A percentile compares a stretch with the other conserved stretches of the same genome.
Evolutionary conservation across 2,797 vertebrate genomes (phyloP).

Genomic region (Anisognathus igniventris): DNA sequence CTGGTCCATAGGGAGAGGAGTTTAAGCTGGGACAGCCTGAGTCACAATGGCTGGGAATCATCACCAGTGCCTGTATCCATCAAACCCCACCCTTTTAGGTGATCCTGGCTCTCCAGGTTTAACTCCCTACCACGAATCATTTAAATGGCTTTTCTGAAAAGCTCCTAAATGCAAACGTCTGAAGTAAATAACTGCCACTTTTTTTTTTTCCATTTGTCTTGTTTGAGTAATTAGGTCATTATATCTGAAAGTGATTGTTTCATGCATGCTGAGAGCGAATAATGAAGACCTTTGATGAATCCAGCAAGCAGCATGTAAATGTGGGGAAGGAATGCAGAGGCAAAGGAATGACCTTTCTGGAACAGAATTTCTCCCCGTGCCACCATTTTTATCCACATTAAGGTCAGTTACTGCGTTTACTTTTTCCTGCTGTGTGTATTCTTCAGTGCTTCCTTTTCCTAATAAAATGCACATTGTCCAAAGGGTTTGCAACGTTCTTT

Average conservation of each 20-base stretch:
- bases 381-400: neutral
- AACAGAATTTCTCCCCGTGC: slow-evolving; percentile 45
- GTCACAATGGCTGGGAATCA: neutral
- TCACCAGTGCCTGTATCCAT: rapidly evolving
- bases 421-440: slow-evolving; percentile 39
- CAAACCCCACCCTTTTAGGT: neutral
- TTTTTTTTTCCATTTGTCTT: neutral
- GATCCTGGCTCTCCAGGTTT: neutral
- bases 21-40: neutral
- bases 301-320: slow-evolving; percentile 10
- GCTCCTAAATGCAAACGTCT: neutral
- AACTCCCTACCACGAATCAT: neutral
- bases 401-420: neutral
- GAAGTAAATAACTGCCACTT: neutral
- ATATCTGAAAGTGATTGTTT: slow-evolving; percentile 44
- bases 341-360: slow-evolving; percentile 72
- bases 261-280: slow-evolving; percentile 42
- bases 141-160: neutral
- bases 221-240: slow-evolving; percentile 30
- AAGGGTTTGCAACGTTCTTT: neutral
- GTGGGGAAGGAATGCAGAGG: slow-evolving; percentile 64
- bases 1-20: neutral
- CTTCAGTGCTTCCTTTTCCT: slow-evolving; percentile 16
- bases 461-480: slow-evolving; percentile 30
- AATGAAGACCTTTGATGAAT: slow-evolving; percentile 73